These are phyloP conservation scores for Trichomycterus rosablanca DNA, from an alignment of 2,113 vertebrate species.

Conservation along the genomic window DNA sequence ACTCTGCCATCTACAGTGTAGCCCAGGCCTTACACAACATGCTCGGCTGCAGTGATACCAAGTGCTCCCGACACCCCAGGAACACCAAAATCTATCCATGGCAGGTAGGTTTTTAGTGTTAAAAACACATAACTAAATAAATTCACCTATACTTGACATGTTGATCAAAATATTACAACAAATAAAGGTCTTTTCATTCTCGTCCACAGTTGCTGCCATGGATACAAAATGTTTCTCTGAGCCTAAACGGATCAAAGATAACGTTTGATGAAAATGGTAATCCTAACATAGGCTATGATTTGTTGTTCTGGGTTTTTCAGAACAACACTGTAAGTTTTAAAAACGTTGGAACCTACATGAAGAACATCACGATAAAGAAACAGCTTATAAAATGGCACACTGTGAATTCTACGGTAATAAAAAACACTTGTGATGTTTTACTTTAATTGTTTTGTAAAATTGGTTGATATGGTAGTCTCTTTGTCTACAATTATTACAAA, in stretches of 20 bases:
- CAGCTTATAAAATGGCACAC: slow-evolving; percentile 73
- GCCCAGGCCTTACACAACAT: slow-evolving; percentile 77
- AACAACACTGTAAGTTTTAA: slow-evolving; percentile 5
- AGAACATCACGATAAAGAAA: slow-evolving; percentile 54
- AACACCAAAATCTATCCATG: slow-evolving; percentile 64
- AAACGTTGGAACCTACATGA: slow-evolving; percentile 64
- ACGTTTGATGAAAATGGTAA: slow-evolving; percentile 68
- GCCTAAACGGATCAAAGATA: slow-evolving; percentile 49
- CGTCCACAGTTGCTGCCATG: slow-evolving; percentile 63
- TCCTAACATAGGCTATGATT: slow-evolving; percentile 64
- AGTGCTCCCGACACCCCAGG: slow-evolving; percentile 6
- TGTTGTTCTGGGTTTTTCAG: slow-evolving; percentile 76
- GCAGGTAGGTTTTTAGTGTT: slow-evolving; percentile 68
- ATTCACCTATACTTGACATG: too few relatives aligned
- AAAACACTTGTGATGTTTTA: background rate
- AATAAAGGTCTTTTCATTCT: background rate
- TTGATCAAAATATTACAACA: too few relatives aligned
- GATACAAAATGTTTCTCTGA: slow-evolving; percentile 64
- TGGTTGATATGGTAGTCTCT: too few relatives aligned
- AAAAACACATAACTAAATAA: too few relatives aligned
- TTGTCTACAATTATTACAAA: too few relatives aligned
- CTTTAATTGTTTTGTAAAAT: too few relatives aligned
- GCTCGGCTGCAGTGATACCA: slow-evolving; percentile 58
- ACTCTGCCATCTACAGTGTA: slow-evolving; percentile 70
- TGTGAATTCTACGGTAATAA: slow-evolving; percentile 46